Evolutionary conservation across 2,797 vertebrate genomes (phyloP), one percentile per base, ranked within the genome.

Genomic region (Poliocrania exsul): DNA sequence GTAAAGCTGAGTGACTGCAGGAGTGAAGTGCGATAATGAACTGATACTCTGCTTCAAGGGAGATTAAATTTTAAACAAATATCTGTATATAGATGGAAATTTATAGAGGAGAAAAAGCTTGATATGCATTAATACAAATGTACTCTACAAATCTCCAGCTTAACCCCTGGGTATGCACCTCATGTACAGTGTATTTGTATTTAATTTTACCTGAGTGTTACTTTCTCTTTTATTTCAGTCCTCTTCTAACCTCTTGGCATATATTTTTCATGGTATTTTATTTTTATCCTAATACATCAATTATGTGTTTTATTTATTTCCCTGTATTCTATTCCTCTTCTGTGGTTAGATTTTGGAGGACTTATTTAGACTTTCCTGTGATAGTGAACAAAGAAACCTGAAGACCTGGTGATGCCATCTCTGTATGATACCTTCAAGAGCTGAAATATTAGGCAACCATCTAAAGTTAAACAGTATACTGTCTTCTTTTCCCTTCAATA

Each of bases 31-130:
- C 16, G 83, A 79, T 88, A 86, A 87, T 90, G 70, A 93, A 83
- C 77, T 49, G 69, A 89, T 94, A 74, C 11, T 82, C 33, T 78
- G 72, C 51, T 91, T 93, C 84, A 74, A 73, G 75, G 49, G 40
- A 94, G 69, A 93, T 90, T 91, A 91, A 92, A 94, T 86, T 92
- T 97, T 93, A 94, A 95, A 95, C 37, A 93, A 91, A 86, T 92
- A 88, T 54, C 62, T 88, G 62, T 86, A 57, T 70, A 66, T 62
- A 81, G 70, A 88, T 81, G 51, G n/a, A 89, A 69, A 79, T 91
- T 75, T 83, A 65, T 69, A 62, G 53, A 79, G 35, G 20, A 93
- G 83, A 61, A 82, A 80, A 91, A 62, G 1, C 51, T 78, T 81
- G 15, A 54, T 79, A 58, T 49, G 26, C 29, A 66, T 89, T 89